phyloP scores from a whole-genome alignment of 37 sponge, comb jelly and placozoan genomes.

The Aplysina aerophoba region DNA sequence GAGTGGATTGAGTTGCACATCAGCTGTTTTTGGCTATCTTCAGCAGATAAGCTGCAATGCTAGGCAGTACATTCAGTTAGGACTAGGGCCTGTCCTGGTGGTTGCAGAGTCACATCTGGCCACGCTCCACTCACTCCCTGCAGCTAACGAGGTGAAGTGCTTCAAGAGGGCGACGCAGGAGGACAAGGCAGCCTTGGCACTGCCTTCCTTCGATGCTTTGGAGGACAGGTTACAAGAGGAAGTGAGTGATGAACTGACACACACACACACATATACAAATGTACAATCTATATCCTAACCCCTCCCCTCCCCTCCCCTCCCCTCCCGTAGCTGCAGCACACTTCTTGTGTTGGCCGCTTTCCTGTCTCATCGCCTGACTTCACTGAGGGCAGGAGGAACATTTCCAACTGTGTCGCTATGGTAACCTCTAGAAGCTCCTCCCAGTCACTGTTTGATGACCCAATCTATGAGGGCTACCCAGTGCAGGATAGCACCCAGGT shows the following conservation, averaged over 20 bases:
- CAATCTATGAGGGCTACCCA: background rate
- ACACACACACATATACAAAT: background rate
- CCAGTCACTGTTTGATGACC: conserved; percentile 8
- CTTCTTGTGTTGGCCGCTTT: background rate
- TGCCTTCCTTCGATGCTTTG: conserved; percentile 5
- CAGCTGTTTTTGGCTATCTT: no score
- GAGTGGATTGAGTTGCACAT: no score
- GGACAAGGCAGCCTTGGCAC: background rate
- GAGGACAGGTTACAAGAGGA: background rate
- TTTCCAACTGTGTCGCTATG: no score
- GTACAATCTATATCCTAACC: no score
- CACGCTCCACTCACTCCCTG: no score
- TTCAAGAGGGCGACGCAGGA: background rate
- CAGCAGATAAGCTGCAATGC: no score
- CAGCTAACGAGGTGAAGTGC: background rate
- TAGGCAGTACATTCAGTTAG: no score
- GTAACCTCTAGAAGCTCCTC: no score
- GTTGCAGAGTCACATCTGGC: no score
- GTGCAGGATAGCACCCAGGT: background rate
- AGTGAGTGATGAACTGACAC: background rate
- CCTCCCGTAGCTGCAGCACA: background rate
- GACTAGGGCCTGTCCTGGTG: no score
- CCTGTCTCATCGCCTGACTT: background rate
- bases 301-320: background rate
- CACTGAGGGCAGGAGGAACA: no score